A percentile compares a stretch with the other conserved stretches of the same genome.
These are phyloP conservation scores for Penaeus vannamei DNA, from an alignment of 1,140 invertebrate genomes.

Conservation along the genomic window DNA sequence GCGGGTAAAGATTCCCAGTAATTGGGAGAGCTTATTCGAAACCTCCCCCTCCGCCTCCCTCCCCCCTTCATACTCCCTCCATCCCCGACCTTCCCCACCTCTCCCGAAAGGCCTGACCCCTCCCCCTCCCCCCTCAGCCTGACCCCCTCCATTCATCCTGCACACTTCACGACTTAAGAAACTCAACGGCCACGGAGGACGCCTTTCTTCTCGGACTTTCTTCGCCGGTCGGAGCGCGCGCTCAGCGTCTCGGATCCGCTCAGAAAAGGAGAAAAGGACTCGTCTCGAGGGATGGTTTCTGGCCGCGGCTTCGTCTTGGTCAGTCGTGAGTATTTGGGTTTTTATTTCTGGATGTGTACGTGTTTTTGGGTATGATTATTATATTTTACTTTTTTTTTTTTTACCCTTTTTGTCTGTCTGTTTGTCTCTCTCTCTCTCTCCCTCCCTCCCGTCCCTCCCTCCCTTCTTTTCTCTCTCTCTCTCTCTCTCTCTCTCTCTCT, in stretches of 20 bases:
- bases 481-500: no score
- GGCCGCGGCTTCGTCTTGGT: background rate
- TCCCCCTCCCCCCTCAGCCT: constrained; percentile 10
- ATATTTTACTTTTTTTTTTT: background rate
- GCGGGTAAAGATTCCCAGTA: constrained; percentile 23
- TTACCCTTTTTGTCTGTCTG: no score
- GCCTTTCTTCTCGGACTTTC: constrained; percentile 19
- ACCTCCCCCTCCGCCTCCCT: background rate
- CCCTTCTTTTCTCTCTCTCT: no score
- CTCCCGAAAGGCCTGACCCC: no score
- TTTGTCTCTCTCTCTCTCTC: no score
- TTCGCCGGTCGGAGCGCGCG: background rate
- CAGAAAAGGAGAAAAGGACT: constrained; percentile 32
- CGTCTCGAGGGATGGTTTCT: background rate
- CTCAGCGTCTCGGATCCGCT: constrained; percentile 13
- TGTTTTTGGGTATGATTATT: no score
- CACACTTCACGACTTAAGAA: constrained; percentile 62
- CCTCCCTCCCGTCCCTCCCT: no score
- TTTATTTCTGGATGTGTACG: background rate
- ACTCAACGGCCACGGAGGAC: constrained; percentile 48
- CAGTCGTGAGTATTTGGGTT: background rate
- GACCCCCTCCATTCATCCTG: constrained; percentile 48
- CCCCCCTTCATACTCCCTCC: constrained; percentile 24
- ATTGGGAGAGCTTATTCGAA: constrained; percentile 55
- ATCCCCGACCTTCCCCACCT: background rate